These are phyloP conservation scores for Budorcas taxicolor DNA, from an alignment of 2,113 vertebrate species.

Conservation along the genomic window DNA sequence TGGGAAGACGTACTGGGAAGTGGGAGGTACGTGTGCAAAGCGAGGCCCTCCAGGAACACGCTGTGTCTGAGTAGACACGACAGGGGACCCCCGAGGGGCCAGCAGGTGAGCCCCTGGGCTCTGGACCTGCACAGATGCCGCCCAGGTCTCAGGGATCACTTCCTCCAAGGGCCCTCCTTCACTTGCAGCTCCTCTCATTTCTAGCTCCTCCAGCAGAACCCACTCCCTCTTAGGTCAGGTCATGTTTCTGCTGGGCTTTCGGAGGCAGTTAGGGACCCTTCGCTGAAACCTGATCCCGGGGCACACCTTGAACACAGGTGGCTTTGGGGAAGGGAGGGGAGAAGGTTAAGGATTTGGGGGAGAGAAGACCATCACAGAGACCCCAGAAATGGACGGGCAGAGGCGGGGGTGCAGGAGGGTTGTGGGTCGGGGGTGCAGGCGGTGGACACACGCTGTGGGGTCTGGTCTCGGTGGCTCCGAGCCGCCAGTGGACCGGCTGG, in stretches of 20 bases:
- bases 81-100: neutral
- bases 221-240: neutral
- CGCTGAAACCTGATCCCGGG: no score
- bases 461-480: accelerated
- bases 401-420: accelerated
- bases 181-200: neutral
- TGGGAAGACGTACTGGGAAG: neutral
- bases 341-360: neutral
- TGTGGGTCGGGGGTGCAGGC: no score
- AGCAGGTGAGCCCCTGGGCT: accelerated
- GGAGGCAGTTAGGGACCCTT: neutral
- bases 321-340: neutral
- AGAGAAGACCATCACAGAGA: accelerated
- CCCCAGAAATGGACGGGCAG: neutral
- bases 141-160: neutral
- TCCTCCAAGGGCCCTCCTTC: neutral
- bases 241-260: neutral
- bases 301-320: neutral
- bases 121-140: neutral
- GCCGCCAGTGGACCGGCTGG: accelerated
- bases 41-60: accelerated
- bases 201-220: neutral
- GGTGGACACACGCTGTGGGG: accelerated
- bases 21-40: neutral
- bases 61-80: accelerated